Evolutionary conservation across 2,888 invertebrate species (phyloP).

Genomic region (Drosophila monieri): DNA sequence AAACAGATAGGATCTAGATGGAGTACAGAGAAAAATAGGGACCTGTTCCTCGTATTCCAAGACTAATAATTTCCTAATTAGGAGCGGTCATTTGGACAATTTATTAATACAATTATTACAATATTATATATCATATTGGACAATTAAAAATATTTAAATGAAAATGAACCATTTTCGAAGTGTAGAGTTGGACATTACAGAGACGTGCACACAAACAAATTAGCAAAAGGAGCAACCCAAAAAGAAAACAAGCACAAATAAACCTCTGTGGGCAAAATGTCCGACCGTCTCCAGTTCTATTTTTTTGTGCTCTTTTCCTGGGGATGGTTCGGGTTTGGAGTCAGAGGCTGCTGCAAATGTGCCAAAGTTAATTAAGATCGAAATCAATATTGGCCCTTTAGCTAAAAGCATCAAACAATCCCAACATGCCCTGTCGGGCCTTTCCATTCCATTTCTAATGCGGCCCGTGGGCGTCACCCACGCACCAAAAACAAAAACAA

Average conservation of each 20-base stretch:
- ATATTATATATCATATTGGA: too few species aligned
- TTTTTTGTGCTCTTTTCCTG: constrained; percentile 21
- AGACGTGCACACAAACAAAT: constrained; percentile 73
- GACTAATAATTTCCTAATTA: not conserved
- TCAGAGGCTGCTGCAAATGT: constrained; percentile 77
- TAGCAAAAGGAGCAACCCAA: constrained; percentile 70
- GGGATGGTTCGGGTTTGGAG: constrained; percentile 20
- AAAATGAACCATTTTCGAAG: not conserved
- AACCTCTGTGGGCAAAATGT: constrained; percentile 35
- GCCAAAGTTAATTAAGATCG: constrained; percentile 83
- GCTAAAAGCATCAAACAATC: constrained; percentile 79
- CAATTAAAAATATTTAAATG: too few species aligned
- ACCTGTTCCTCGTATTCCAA: not conserved
- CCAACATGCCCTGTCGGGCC: constrained; percentile 42
- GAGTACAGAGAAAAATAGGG: constrained; percentile 12
- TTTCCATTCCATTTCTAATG: constrained; percentile 59
- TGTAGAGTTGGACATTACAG: constrained; percentile 14
- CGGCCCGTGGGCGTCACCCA: constrained; percentile 65
- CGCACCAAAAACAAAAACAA: constrained; percentile 36
- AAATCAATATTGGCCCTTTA: constrained; percentile 81
- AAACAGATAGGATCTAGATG: constrained; percentile 38
- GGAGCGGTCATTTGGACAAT: not conserved
- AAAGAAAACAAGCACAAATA: constrained; percentile 52
- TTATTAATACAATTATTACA: too few species aligned
- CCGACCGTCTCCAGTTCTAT: constrained; percentile 38